These are phyloP conservation scores for Armadillidium nasatum DNA, from an alignment of 1,140 invertebrate species.

Conservation along the genomic window DNA sequence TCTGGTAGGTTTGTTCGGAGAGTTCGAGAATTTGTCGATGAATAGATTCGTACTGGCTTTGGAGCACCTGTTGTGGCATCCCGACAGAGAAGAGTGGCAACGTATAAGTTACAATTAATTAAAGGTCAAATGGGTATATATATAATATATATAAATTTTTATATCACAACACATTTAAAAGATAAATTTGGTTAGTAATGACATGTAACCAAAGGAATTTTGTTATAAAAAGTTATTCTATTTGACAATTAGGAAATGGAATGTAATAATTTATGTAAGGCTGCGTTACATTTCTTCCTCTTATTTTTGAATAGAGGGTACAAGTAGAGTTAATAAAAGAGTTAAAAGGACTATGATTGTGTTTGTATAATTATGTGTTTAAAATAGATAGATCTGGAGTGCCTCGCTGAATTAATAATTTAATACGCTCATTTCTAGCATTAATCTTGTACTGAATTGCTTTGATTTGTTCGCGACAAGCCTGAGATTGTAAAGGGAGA, in stretches of 20 bases:
- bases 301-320: conserved; percentile 35
- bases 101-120: conserved; percentile 27
- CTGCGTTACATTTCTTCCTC: conserved; percentile 44
- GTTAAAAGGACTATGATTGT: too few relatives aligned
- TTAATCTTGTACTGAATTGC: conserved; percentile 80
- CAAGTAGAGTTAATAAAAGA: conserved; percentile 30
- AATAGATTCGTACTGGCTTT: conserved; percentile 44
- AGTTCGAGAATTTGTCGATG: conserved; percentile 45
- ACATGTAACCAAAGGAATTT: not conserved
- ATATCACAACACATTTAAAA: conserved; percentile 8
- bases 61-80: conserved; percentile 45
- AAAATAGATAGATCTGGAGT: conserved; percentile 58
- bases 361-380: not conserved
- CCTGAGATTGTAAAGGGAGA: conserved; percentile 54
- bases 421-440: conserved; percentile 77
- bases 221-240: conserved; percentile 2
- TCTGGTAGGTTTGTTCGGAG: conserved; percentile 45
- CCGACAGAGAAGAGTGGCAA: conserved; percentile 45
- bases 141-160: not conserved
- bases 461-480: conserved; percentile 75
- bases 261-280: conserved; percentile 36
- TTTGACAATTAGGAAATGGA: conserved; percentile 30
- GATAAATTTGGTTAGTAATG: not conserved
- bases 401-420: conserved; percentile 76
- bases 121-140: conserved; percentile 8